Evolutionary conservation across 2,113 vertebrate species (phyloP), one percentile per base, ranked within the genome.

Genomic region (Phaethornis superciliosus): DNA sequence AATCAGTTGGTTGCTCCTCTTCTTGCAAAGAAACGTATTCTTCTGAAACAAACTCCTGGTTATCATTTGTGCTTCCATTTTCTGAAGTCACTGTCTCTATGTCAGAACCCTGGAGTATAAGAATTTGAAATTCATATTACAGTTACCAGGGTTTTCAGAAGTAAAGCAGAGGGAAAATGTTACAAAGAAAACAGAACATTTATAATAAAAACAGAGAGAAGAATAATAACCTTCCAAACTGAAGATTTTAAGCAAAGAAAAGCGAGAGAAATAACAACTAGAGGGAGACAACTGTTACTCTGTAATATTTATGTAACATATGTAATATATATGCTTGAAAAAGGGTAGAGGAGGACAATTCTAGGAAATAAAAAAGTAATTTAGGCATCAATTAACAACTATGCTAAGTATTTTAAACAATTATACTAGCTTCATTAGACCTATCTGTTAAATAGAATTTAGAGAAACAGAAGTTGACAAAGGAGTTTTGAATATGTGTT

Each of bases 41-140:
- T 64, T 97, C 97, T 28, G 94, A 88, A 56, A 79, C 47, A 28
- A 95, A 88, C 47, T 98, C 98, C 1, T 46, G 75, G 42, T 78
- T 98, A 42, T 94, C 94, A 67, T 84, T 95, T 40, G 97, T 94
- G 65, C 82, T 97, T 15, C 95, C 95, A 56, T 92, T 97, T 85
- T 99, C 99, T 15, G 97, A 96, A 55, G 96, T 98, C 88, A 98
- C 92, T 2, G 98, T 97, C 97, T 99, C 99, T 40, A 98, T 97
- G 89, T 99, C 99, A 55, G 99, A 99, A 72, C 99, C 99, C 99
- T 99, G 62, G 62, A 84, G 33, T 44, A 30, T 30, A 87, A 88
- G 18, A 88, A 54, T 94, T 93, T 91, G 46, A 69, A 82, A 88
- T 12, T 2, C 79, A 47, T 13, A 6, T 70, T 58, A 55, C 27